Base-by-base conservation (phyloP, 2,113 vertebrate genomes). In the Taurulus bubalis region DNA sequence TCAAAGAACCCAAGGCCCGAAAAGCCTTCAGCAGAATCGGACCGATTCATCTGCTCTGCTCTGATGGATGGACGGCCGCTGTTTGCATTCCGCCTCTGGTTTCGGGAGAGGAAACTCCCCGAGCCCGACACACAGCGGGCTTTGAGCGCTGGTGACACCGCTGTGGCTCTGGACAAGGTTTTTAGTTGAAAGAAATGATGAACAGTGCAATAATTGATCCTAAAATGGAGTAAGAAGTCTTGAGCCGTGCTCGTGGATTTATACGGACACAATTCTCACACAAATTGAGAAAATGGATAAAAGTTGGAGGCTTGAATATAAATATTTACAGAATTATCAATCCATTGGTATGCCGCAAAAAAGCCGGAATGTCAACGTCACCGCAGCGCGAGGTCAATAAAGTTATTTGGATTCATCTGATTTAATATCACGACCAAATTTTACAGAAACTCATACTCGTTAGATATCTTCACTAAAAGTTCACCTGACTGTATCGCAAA, bases 51-150 rank as follows among this genome's bases (percentile, higher is more conserved):
- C 64, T 75, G 82, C 77, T 47, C 45, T 55, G 51, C 73, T 42
- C 76, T 94, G 92, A 94, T 93, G 89, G 92, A 94, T 93, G 87
- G 87, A 84, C 47, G 86, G 79, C 65, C 58, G 60, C 74, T 74
- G 75, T 79, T 62, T 72, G 28, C 64, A 36, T 56, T 81, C 62
- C 58, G 53, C 75, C 34, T 82, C 83, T 90, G 72, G 30, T 83
- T 34, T 92, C 63, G 59, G 65, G 79, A 49, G 68, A 78, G 87
- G 76, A 87, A 85, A 89, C 85, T 80, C 71, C 68, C 62, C 55
- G 36, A 26, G 34, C 38, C 59, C 51, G 15, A 47, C 58, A 89
- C 83, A 91, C 68, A 83, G 69, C 2, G 9, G 12, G 80, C 81
- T 86, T 89, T 91, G 63, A 89, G 72, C 15, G 20, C 14, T 7